Base-by-base conservation (phyloP, 1,140 invertebrate genomes). In the Bombus consobrinus region DNA sequence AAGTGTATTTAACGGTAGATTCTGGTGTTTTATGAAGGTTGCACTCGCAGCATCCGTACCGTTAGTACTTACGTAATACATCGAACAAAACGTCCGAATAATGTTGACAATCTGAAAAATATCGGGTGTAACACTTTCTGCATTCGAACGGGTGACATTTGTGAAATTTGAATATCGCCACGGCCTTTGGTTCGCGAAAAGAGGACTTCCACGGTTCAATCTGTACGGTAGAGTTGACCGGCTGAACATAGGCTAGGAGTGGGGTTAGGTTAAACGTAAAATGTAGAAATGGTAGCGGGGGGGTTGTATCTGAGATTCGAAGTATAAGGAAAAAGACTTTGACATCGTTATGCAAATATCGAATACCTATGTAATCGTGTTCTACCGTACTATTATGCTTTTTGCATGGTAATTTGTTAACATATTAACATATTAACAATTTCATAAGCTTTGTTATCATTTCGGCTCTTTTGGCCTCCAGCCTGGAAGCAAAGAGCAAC, bases 1-100 rank as follows among this genome's bases (percentile, higher is more conserved):
- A 6, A 10, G 76, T 72, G 53, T 80, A 72, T 47, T 80, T 62
- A 53, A 47, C 32, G 25, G 2, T 10, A 28, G 8, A 47, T 72
- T 47, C 53, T 66, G 75, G 39, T 72, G 47, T 0, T 22, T 68
- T 12, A n/a, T 34, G 12, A 47, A 79, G 6, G 9, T 25, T 53
- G 3, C 69, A 41, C n/a, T 34, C 22, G 22, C 71, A 85, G 69
- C 71, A 85, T 85, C 78, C 71, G 68, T 66, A 66, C 77, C 43
- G 43, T 68, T 68, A 85, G 15, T 34, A 34, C 43, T n/a, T n/a
- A 25, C 15, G 18, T 69, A 69, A 69, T 68, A 34, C 22, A 8
- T 32, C 3, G 12, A 13, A n/a, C 28, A n/a, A 0, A 59, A 59
- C 9, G 3, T 62, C 5, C 10, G 10, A 13, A 62, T 13, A n/a